These are phyloP conservation scores for Lagria hirta DNA, from an alignment of 2,888 invertebrate genomes.

Conservation along the genomic window DNA sequence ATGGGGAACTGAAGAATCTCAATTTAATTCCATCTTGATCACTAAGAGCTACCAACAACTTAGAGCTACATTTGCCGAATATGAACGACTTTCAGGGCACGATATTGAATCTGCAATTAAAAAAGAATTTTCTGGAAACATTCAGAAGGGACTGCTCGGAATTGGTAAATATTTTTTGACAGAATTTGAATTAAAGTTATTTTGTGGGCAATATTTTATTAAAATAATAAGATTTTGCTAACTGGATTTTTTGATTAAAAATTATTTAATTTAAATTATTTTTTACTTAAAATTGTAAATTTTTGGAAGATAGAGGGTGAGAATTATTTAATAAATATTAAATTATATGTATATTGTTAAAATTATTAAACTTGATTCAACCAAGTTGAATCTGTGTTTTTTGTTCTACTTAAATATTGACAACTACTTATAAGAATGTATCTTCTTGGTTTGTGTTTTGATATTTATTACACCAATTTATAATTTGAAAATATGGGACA, in stretches of 20 bases:
- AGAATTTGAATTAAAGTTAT: neutral
- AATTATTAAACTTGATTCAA: too few species aligned
- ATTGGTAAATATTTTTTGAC: slow-evolving; percentile 68
- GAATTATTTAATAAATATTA: neutral
- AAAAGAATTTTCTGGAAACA: slow-evolving; percentile 84
- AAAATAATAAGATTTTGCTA: too few species aligned
- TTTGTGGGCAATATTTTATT: slow-evolving; percentile 23
- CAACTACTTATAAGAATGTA: too few species aligned
- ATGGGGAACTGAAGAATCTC: slow-evolving; percentile 90
- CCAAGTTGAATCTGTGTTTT: too few species aligned
- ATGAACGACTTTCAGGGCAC: slow-evolving; percentile 76
- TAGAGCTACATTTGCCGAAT: slow-evolving; percentile 81
- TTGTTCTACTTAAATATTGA: too few species aligned
- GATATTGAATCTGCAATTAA: slow-evolving; percentile 84
- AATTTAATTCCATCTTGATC: slow-evolving; percentile 82
- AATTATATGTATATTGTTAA: neutral
- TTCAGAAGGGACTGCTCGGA: slow-evolving; percentile 83
- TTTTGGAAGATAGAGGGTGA: neutral
- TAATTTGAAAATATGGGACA: too few species aligned
- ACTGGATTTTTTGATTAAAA: neutral
- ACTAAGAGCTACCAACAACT: slow-evolving; percentile 88
- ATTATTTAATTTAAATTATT: neutral
- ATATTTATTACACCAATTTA: too few species aligned
- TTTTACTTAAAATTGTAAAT: too few species aligned
- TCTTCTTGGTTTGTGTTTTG: too few species aligned